Evolutionary conservation across 2,113 vertebrate species (phyloP).

Genomic region (Hydropotes inermis): DNA sequence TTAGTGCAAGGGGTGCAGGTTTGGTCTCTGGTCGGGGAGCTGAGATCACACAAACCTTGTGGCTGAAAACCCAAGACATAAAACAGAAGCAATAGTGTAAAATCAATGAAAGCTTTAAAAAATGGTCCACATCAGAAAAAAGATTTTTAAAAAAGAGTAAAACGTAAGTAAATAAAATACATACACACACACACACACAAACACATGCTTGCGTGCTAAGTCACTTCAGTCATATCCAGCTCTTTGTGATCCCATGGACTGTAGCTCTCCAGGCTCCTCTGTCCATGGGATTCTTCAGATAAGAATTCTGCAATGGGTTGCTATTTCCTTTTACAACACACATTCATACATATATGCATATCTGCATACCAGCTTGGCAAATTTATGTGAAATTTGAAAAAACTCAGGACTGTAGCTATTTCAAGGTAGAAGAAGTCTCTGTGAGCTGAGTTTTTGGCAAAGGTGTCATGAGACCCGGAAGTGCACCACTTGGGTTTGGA

Average conservation of each 20-base stretch:
- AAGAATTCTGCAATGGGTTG: neutral
- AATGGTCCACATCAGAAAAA: neutral
- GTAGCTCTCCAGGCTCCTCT: neutral
- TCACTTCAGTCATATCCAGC: neutral
- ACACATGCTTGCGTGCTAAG: neutral
- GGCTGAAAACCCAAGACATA: neutral
- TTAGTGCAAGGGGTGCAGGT: neutral
- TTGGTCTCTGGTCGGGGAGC: neutral
- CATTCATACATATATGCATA: neutral
- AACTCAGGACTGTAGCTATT: neutral
- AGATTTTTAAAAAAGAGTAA: neutral
- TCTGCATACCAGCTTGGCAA: neutral
- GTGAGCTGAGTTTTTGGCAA: neutral
- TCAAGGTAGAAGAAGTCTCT: neutral
- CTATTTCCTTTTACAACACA: neutral
- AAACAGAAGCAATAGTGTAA: neutral
- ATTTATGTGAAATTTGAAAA: neutral
- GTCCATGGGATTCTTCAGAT: neutral
- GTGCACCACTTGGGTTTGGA: neutral
- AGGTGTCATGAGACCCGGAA: rapidly evolving
- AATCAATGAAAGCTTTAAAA: neutral
- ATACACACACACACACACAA: neutral
- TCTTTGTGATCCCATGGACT: neutral
- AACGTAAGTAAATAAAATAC: neutral
- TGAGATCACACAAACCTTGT: neutral